phyloP scores from a whole-genome alignment of 1,140 invertebrate species.

The Eurytemora carolleeae region DNA sequence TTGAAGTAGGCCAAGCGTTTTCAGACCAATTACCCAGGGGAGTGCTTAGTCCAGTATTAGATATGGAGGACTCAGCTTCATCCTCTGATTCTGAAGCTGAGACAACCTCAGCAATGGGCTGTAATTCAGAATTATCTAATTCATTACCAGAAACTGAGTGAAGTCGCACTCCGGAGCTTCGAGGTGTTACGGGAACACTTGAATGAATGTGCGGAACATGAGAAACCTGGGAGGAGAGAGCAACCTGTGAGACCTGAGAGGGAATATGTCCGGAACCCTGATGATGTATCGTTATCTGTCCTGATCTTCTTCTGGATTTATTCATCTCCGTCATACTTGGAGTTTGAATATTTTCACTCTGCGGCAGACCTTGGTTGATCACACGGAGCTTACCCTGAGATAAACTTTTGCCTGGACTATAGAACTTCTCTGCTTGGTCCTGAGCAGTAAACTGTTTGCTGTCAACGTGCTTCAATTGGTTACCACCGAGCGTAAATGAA shows the following conservation, averaged over 20 bases:
- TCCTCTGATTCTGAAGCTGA: neutral
- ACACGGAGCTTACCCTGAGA: neutral
- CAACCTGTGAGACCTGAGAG: neutral
- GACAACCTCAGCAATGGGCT: neutral
- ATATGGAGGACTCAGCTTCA: neutral
- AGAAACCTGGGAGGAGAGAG: neutral
- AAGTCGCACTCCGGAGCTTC: too few relatives aligned
- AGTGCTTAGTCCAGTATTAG: neutral
- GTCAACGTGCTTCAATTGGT: too few relatives aligned
- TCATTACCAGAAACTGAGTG: too few relatives aligned
- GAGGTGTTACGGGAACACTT: neutral
- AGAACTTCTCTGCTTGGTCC: neutral
- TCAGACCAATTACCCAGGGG: neutral
- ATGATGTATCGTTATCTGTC: too few relatives aligned
- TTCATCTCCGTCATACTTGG: neutral
- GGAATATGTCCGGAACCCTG: neutral
- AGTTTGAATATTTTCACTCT: neutral
- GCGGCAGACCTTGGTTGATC: neutral
- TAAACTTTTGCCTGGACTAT: neutral
- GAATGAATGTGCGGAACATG: neutral
- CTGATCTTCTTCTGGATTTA: neutral
- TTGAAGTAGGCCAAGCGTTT: neutral
- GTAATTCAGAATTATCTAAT: too few relatives aligned
- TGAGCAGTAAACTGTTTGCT: too few relatives aligned
- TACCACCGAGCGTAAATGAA: too few relatives aligned